Evolutionary conservation across 2,113 vertebrate genomes (phyloP).

Genomic region (Dascyllus trimaculatus): DNA sequence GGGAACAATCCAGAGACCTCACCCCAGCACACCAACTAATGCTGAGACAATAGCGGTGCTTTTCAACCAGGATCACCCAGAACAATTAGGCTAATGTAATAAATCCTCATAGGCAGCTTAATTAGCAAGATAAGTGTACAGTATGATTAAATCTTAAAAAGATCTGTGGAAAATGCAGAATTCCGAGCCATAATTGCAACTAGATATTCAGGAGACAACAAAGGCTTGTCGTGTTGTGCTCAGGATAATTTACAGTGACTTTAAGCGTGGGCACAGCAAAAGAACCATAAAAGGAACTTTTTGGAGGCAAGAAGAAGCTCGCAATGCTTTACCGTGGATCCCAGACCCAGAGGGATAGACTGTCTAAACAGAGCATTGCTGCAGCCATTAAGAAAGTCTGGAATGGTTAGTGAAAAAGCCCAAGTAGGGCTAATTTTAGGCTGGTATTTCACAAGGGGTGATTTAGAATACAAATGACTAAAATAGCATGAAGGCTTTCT

Average conservation of each 20-base stretch:
- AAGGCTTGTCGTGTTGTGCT: slow-evolving; percentile 42
- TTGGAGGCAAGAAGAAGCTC: slow-evolving; percentile 58
- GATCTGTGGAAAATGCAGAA: slow-evolving; percentile 35
- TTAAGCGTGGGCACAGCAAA: slow-evolving; percentile 66
- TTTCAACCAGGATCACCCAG: slow-evolving; percentile 39
- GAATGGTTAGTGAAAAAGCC: slow-evolving; percentile 63
- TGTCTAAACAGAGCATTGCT: slow-evolving; percentile 76
- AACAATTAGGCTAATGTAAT: slow-evolving; percentile 80
- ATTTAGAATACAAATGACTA: slow-evolving; percentile 75
- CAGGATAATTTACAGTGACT: slow-evolving; percentile 72
- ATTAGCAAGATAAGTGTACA: slow-evolving; percentile 46
- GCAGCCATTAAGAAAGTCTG: slow-evolving; percentile 74
- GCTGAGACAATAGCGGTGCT: slow-evolving; percentile 28
- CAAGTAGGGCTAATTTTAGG: slow-evolving; percentile 81
- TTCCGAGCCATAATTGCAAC: slow-evolving; percentile 47
- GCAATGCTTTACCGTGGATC: slow-evolving; percentile 62
- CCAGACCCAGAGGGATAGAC: slow-evolving; percentile 70
- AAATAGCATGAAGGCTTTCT: slow-evolving; percentile 78
- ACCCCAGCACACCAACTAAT: slow-evolving; percentile 10
- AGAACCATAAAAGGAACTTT: slow-evolving; percentile 81
- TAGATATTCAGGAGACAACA: slow-evolving; percentile 59
- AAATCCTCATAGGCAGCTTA: slow-evolving; percentile 68
- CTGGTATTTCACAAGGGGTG: slow-evolving; percentile 76
- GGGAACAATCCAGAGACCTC: slow-evolving; percentile 43
- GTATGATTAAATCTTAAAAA: slow-evolving; percentile 59